phyloP scores from a whole-genome alignment of 2,888 invertebrate genomes.

The Brachypalpus laphriformis region DNA sequence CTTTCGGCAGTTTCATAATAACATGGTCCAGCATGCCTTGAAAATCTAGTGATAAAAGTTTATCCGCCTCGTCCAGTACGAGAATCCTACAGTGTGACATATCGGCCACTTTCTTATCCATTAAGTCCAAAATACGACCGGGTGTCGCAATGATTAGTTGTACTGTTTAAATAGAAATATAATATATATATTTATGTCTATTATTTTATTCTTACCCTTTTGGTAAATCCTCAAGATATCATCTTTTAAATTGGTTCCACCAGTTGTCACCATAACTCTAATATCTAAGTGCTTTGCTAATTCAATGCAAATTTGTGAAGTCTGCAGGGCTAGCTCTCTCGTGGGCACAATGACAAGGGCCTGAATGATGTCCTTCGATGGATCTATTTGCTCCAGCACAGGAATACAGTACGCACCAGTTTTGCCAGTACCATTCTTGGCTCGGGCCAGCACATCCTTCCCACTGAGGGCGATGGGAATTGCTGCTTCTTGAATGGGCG shows the following conservation, averaged over 20 bases:
- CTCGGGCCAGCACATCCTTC: slow-evolving; percentile 98
- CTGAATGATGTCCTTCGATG: slow-evolving; percentile 96
- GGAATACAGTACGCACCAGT: slow-evolving; percentile 99
- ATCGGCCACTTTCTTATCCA: slow-evolving; percentile 98
- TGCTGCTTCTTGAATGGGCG: slow-evolving; percentile 99
- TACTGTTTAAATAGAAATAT: slow-evolving; percentile 85
- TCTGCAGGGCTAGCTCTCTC: slow-evolving; percentile 98
- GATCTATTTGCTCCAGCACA: slow-evolving; percentile 96
- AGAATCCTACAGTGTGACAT: slow-evolving; percentile 98
- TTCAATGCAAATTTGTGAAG: slow-evolving; percentile 99
- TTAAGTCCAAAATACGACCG: slow-evolving; percentile 99
- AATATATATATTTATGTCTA: neutral
- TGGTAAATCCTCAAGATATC: slow-evolving; percentile 99
- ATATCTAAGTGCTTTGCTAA: slow-evolving; percentile 98
- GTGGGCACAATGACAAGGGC: slow-evolving; percentile 99
- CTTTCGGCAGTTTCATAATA: slow-evolving; percentile 94
- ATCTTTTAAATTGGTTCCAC: slow-evolving; percentile 98
- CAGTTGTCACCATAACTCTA: slow-evolving; percentile 99
- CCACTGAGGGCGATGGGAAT: slow-evolving; percentile 99
- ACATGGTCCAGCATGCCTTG: slow-evolving; percentile 99
- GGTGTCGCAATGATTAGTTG: slow-evolving; percentile 99
- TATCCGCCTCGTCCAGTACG: slow-evolving; percentile 99
- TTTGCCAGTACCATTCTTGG: slow-evolving; percentile 99
- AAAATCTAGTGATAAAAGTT: slow-evolving; percentile 99
- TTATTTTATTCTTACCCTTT: slow-evolving; percentile 87